Evolutionary conservation across 1,140 invertebrate species (phyloP).

Genomic region (Drosophila sp.): DNA sequence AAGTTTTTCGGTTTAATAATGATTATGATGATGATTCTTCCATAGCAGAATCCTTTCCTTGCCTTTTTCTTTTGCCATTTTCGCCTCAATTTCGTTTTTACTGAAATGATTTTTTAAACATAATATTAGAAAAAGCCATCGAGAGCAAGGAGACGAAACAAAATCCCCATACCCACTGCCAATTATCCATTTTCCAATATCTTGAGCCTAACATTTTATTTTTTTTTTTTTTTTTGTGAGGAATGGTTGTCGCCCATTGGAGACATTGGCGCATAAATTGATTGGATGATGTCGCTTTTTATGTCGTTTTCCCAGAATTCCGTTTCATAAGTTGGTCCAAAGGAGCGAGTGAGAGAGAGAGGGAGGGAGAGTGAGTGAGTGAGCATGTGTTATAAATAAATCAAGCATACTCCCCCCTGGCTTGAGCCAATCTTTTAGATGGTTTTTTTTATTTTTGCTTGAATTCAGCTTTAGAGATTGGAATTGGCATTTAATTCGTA

Average conservation of each 20-base stretch:
- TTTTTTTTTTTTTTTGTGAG: conserved; percentile 14
- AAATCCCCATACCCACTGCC: conserved; percentile 45
- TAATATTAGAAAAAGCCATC: conserved; percentile 70
- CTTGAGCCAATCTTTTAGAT: conserved; percentile 63
- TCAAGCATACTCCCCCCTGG: conserved; percentile 54
- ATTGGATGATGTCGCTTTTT: conserved; percentile 81
- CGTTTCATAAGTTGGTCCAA: conserved; percentile 51
- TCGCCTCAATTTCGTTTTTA: conserved; percentile 72
- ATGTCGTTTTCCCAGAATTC: conserved; percentile 62
- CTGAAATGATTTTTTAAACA: conserved; percentile 79
- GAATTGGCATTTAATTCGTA: conserved; percentile 71
- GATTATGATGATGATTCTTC: conserved; percentile 35
- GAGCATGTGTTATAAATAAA: conserved; percentile 81
- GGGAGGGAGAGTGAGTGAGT: conserved; percentile 50
- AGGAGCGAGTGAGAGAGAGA: conserved; percentile 48
- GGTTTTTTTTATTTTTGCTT: conserved; percentile 17
- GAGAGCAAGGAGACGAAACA: conserved; percentile 34
- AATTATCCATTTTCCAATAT: conserved; percentile 80
- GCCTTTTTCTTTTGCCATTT: conserved; percentile 36
- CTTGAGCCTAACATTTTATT: conserved; percentile 42
- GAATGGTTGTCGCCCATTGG: conserved; percentile 44
- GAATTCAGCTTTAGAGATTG: conserved; percentile 19
- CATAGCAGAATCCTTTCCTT: conserved; percentile 33
- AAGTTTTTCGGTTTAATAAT: conserved; percentile 29
- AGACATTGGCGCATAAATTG: conserved; percentile 80